Percentiles rank a stretch among this genome's conserved stretches.
Conservation (phyloP, 37 sponge, comb jelly and placozoan species). For the Sycon ciliatum region DNA sequence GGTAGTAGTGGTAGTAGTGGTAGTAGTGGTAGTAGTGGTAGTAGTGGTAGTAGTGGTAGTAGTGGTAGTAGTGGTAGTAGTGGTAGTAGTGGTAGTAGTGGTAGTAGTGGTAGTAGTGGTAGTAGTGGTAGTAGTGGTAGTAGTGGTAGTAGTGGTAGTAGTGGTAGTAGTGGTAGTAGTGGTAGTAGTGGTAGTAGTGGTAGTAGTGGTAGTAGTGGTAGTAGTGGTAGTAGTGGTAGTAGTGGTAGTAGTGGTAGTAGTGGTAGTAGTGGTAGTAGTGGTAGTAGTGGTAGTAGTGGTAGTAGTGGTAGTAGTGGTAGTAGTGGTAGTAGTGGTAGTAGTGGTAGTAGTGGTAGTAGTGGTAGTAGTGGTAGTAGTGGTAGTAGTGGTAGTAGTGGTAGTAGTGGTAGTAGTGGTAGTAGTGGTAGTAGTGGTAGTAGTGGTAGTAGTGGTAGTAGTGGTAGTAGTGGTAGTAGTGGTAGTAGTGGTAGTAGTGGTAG, state of each 20-base stretch:
- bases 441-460: constrained; percentile 9
- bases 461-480: constrained; percentile 9
- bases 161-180: constrained; percentile 9
- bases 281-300: constrained; percentile 9
- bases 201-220: constrained; percentile 8
- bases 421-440: constrained; percentile 9
- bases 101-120: constrained; percentile 9
- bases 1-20: constrained; percentile 9
- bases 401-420: constrained; percentile 9
- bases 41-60: constrained; percentile 9
- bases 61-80: constrained; percentile 9
- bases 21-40: constrained; percentile 8
- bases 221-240: constrained; percentile 9
- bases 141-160: constrained; percentile 8
- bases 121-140: constrained; percentile 9
- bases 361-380: constrained; percentile 9
- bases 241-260: constrained; percentile 9
- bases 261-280: constrained; percentile 9
- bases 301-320: constrained; percentile 9
- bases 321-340: constrained; percentile 8
- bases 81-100: constrained; percentile 9
- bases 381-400: constrained; percentile 8
- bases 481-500: constrained; percentile 9
- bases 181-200: constrained; percentile 9
- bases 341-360: constrained; percentile 9